Evolutionary conservation across 2,888 invertebrate species (phyloP).

Genomic region (Rotaria macrura): DNA sequence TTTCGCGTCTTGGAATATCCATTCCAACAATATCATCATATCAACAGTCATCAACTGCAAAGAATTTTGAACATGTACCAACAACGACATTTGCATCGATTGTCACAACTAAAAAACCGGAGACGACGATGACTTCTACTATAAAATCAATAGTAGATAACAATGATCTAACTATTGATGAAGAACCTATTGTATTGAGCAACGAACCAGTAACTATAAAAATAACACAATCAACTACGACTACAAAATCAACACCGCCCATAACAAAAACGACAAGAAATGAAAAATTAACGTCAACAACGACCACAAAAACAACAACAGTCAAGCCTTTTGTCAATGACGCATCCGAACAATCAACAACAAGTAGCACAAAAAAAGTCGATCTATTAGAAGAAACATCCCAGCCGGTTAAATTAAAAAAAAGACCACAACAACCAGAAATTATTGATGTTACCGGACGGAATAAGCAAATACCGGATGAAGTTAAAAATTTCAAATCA

Average conservation of each 20-base stretch:
- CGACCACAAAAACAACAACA: neutral
- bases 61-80: too few species aligned
- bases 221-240: too few species aligned
- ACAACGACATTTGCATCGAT: neutral
- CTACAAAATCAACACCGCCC: neutral
- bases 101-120: neutral
- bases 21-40: neutral
- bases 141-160: neutral
- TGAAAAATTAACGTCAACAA: too few species aligned
- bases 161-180: too few species aligned
- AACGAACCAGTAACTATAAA: neutral
- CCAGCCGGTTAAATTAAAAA: neutral
- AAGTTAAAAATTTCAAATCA: conserved; percentile 15
- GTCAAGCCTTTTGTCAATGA: neutral
- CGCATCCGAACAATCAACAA: neutral
- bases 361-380: neutral
- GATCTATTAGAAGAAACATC: neutral
- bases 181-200: neutral
- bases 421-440: neutral
- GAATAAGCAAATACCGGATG: neutral
- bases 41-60: neutral
- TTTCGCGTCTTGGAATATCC: neutral
- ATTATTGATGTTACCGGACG: neutral
- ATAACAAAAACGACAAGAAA: neutral
- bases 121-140: neutral